Evolutionary conservation across 2,113 vertebrate genomes (phyloP).

Genomic region (Hydrolagus affinis): DNA sequence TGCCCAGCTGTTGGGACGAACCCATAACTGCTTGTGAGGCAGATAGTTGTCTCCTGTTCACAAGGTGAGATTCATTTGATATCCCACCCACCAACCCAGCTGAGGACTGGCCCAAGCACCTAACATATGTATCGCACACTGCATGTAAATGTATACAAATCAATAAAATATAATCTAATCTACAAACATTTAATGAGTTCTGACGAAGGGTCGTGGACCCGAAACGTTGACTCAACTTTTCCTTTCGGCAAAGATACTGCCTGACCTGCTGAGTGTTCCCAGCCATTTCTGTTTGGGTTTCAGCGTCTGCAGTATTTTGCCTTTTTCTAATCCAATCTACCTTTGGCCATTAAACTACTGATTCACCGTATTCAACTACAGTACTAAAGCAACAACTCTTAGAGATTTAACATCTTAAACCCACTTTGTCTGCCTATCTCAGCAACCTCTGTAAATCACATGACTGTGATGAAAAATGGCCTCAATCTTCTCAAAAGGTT

Average conservation of each 20-base stretch:
- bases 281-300: too few species aligned
- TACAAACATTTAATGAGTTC: too few species aligned
- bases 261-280: too few species aligned
- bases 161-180: constrained; percentile 1
- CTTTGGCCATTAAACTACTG: neutral
- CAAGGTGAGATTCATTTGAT: too few species aligned
- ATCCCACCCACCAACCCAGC: neutral
- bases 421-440: neutral
- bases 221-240: too few species aligned
- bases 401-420: neutral
- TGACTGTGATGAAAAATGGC: neutral
- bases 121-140: neutral
- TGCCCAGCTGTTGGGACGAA: too few species aligned
- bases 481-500: neutral
- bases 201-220: too few species aligned
- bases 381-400: neutral
- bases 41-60: too few species aligned
- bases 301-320: too few species aligned
- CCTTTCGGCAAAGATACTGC: too few species aligned
- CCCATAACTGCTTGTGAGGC: too few species aligned
- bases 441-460: neutral
- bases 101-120: neutral
- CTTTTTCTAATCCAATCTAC: neutral
- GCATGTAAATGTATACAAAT: neutral
- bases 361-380: neutral